Evolutionary conservation across 2,797 vertebrate genomes (phyloP).

Genomic region (Melanotaenia boesemani): DNA sequence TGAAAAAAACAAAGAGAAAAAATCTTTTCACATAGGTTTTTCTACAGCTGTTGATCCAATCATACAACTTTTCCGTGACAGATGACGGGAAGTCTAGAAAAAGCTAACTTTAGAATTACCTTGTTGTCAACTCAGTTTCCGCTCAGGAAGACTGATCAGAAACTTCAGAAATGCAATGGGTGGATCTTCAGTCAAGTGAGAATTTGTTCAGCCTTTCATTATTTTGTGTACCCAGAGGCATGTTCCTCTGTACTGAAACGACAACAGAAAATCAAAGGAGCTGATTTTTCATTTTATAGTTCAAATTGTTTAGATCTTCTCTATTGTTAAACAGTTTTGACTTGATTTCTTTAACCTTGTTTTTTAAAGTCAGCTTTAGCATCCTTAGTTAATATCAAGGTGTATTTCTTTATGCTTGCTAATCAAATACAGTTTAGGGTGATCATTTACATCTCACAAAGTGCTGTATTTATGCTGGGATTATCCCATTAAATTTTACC

Average conservation of each 20-base stretch:
- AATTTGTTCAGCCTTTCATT: too few species aligned
- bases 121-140: too few species aligned
- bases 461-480: too few species aligned
- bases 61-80: not conserved
- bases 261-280: not conserved
- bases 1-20: not conserved
- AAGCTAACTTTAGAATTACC: not conserved
- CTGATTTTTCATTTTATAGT: not conserved
- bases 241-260: too few species aligned
- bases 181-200: too few species aligned
- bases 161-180: not conserved
- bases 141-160: not conserved
- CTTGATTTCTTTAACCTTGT: too few species aligned
- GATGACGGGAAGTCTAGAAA: not conserved
- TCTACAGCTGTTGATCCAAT: not conserved
- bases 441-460: not conserved
- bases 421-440: not conserved
- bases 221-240: too few species aligned
- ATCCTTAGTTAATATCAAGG: not conserved
- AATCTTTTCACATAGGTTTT: not conserved
- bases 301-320: too few species aligned
- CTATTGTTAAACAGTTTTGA: too few species aligned
- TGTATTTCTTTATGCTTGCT: not conserved
- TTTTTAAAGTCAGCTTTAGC: not conserved
- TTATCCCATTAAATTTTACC: too few species aligned